phyloP scores from a whole-genome alignment of 1,140 invertebrate genomes.

The Protaetia brevitarsis region DNA sequence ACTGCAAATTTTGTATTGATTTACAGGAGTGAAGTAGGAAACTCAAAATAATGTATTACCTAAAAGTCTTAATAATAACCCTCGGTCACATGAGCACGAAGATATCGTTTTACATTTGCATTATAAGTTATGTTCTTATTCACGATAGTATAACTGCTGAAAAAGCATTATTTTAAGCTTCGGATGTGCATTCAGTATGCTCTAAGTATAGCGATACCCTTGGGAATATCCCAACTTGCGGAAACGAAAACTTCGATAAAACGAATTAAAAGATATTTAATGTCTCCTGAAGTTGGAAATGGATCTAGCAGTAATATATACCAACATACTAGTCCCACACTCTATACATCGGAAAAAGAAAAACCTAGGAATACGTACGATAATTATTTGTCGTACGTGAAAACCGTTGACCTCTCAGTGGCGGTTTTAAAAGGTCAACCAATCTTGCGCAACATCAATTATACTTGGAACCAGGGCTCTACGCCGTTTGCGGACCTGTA shows the following conservation, averaged over 20 bases:
- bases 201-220: constrained; percentile 69
- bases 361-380: not conserved
- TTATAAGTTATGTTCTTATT: constrained; percentile 68
- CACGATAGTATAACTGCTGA: constrained; percentile 67
- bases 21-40: constrained; percentile 26
- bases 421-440: not conserved
- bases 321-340: constrained; percentile 23
- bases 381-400: not conserved
- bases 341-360: constrained; percentile 20
- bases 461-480: constrained; percentile 57
- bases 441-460: constrained; percentile 60
- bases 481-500: constrained; percentile 73
- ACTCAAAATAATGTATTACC: constrained; percentile 23
- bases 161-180: constrained; percentile 72
- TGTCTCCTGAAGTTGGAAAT: constrained; percentile 54
- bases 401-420: not conserved
- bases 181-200: constrained; percentile 67
- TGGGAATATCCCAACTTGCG: constrained; percentile 59
- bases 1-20: not conserved
- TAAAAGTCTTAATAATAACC: constrained; percentile 17
- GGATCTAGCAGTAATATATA: not conserved
- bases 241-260: constrained; percentile 56
- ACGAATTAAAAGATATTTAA: constrained; percentile 63
- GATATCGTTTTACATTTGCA: constrained; percentile 45
- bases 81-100: constrained; percentile 6